Conservation (phyloP, 2,113 vertebrate species). For the Heterochromis multidens region DNA sequence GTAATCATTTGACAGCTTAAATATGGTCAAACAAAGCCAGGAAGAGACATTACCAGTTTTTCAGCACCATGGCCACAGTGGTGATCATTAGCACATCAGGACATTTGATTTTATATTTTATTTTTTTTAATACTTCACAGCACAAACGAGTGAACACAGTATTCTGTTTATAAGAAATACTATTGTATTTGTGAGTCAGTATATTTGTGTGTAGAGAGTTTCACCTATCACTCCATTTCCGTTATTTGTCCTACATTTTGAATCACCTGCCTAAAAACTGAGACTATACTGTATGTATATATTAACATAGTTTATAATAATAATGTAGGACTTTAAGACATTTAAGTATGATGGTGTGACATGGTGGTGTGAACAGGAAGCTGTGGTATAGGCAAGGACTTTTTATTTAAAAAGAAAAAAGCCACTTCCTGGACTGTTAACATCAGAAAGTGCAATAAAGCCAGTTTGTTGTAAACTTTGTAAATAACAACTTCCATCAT, state of each 20-base stretch:
- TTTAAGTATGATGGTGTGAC: not conserved
- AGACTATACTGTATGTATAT: not conserved
- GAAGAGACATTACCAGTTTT: not conserved
- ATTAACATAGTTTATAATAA: not conserved
- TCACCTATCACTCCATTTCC: too few relatives aligned
- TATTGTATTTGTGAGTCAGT: not conserved
- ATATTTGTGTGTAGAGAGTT: too few relatives aligned
- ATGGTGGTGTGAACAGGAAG: not conserved
- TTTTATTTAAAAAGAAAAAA: not conserved
- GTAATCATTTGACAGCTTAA: not conserved
- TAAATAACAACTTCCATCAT: rapidly evolving
- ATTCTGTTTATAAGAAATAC: not conserved
- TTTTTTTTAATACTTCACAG: not conserved
- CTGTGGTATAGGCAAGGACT: not conserved
- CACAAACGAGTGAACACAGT: not conserved
- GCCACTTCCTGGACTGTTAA: not conserved
- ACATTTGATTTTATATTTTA: not conserved
- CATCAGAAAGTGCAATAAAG: not conserved
- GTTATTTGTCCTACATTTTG: not conserved
- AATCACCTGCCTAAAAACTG: not conserved
- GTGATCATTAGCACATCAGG: not conserved
- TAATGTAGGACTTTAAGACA: not conserved
- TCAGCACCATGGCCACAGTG: not conserved
- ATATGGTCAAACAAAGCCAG: not conserved
- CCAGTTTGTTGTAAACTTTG: not conserved